Percentiles rank a stretch among this genome's conserved stretches.
These are phyloP conservation scores for Hecatera dysodea DNA, from an alignment of 2,888 invertebrate species.

Conservation along the genomic window DNA sequence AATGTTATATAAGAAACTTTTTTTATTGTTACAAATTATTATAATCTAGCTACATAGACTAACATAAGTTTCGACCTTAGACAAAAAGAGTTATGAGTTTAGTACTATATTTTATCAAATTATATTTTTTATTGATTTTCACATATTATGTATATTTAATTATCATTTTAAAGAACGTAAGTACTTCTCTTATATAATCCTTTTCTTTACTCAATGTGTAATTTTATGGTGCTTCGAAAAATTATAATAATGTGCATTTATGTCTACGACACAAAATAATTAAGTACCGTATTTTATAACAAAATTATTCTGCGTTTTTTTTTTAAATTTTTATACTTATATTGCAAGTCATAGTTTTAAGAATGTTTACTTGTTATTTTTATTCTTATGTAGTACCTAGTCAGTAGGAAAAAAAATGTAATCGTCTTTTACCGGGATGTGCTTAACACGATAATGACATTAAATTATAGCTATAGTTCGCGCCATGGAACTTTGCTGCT, in stretches of 20 bases:
- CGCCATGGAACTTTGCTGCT: not conserved
- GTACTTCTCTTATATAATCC: not conserved
- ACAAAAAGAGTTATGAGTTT: not conserved
- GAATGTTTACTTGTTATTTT: slow-evolving; percentile 2
- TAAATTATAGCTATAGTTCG: not conserved
- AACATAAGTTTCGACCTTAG: not conserved
- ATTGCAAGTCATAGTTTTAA: slow-evolving; percentile 21
- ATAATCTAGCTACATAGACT: not conserved
- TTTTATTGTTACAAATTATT: slow-evolving; percentile 6
- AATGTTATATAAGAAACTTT: slow-evolving; percentile 8
- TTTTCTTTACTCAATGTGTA: not conserved
- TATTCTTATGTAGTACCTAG: slow-evolving; percentile 26
- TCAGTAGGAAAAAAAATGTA: slow-evolving; percentile 15
- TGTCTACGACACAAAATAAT: slow-evolving; percentile 3
- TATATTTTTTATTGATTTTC: not conserved
- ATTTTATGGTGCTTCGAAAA: slow-evolving; percentile 18
- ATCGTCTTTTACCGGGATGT: slow-evolving; percentile 9
- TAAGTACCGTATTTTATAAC: not conserved
- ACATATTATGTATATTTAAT: too few relatives aligned
- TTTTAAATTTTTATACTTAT: slow-evolving; percentile 6
- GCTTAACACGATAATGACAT: not conserved
- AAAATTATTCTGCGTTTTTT: not conserved
- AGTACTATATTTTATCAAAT: not conserved
- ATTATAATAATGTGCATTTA: not conserved
- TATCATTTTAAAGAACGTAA: not conserved